These are phyloP conservation scores for Peromyscus nudipes DNA, from an alignment of 2,797 vertebrate species.

Conservation along the genomic window DNA sequence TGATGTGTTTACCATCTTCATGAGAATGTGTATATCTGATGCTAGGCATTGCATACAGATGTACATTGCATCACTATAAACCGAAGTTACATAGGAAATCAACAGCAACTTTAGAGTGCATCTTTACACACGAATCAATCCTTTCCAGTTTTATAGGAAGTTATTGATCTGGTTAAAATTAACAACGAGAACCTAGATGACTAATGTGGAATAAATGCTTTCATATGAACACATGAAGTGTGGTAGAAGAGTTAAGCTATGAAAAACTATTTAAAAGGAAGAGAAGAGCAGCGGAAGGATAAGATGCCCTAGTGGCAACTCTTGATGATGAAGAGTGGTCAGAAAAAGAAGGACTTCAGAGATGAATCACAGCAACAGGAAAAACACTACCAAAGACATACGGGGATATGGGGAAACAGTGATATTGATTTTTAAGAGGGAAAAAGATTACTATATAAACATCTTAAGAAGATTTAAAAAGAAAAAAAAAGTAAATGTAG, in stretches of 20 bases:
- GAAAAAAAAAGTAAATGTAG: neutral
- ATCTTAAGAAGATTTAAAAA: neutral
- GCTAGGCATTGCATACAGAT: neutral
- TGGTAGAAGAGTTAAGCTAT: neutral
- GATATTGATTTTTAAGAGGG: slow-evolving; percentile 38
- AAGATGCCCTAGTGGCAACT: neutral
- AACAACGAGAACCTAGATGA: neutral
- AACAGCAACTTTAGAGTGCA: neutral
- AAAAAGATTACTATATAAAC: slow-evolving; percentile 31
- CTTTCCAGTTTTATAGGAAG: slow-evolving; percentile 11
- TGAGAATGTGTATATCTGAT: neutral
- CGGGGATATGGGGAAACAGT: neutral
- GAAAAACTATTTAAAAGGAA: neutral
- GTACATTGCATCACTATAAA: neutral
- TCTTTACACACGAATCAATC: neutral
- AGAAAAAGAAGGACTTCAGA: neutral
- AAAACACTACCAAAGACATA: neutral
- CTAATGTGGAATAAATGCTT: neutral
- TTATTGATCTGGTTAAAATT: slow-evolving; percentile 45
- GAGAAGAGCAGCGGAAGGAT: neutral
- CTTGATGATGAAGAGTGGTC: neutral
- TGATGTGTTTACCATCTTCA: neutral
- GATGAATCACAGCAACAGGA: neutral
- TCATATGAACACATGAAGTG: neutral
- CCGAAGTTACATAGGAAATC: slow-evolving; percentile 26